phyloP scores from a whole-genome alignment of 2,113 vertebrate genomes.

The Chaetorhynchus papuensis region DNA sequence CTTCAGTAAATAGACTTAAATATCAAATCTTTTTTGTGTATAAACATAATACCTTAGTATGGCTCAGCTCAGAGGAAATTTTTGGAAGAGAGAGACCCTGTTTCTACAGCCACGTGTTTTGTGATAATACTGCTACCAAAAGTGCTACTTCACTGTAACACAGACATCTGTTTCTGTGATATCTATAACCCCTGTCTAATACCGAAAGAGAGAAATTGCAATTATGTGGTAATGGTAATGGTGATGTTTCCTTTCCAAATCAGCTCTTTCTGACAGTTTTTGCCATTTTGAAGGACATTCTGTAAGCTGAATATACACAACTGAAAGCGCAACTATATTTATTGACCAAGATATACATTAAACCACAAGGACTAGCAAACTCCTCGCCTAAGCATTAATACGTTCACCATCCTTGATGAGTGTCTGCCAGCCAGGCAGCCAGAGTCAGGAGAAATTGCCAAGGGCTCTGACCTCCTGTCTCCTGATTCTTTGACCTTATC shows the following conservation, averaged over 20 bases:
- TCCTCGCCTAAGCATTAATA: neutral
- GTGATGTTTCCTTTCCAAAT: neutral
- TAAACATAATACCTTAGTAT: neutral
- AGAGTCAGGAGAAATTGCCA: neutral
- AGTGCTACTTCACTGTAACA: neutral
- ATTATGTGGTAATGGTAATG: neutral
- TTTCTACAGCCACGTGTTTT: neutral
- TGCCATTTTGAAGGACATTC: neutral
- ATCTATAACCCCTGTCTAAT: neutral
- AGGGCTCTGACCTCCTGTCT: neutral
- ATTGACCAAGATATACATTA: neutral
- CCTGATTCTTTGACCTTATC: neutral
- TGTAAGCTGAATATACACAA: neutral
- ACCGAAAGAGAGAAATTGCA: neutral
- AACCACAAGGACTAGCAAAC: neutral
- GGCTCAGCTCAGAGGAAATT: neutral
- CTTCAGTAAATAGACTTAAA: neutral
- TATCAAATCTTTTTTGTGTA: neutral
- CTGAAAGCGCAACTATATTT: neutral
- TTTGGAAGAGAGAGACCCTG: neutral
- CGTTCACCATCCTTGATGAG: rapidly evolving
- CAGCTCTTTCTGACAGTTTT: neutral
- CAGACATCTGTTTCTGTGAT: neutral
- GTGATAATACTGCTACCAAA: neutral
- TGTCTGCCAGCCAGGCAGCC: neutral